Conservation (phyloP, 2,113 vertebrate species). For the Phalacrocorax brasilianus region DNA sequence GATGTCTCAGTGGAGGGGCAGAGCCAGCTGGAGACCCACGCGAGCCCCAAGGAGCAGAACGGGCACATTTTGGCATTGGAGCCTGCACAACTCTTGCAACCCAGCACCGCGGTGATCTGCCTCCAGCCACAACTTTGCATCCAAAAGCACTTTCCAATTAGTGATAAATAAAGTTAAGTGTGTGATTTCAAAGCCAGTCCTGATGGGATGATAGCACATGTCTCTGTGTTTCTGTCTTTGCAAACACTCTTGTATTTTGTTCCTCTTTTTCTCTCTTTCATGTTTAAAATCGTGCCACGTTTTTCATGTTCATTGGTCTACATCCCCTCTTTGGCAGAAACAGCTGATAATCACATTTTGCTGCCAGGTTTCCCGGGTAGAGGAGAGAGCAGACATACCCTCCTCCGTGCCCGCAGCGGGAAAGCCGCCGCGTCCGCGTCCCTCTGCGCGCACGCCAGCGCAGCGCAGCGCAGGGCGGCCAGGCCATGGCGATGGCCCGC, state of each 20-base stretch:
- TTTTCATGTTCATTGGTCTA: background rate
- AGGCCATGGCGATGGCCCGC: accelerated
- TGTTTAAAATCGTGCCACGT: background rate
- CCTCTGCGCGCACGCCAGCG: background rate
- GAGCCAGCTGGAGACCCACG: background rate
- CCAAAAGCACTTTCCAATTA: background rate
- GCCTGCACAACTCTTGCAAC: background rate
- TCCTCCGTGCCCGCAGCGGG: background rate
- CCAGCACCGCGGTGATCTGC: background rate
- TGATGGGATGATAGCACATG: background rate
- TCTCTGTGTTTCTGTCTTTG: background rate
- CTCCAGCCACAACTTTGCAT: background rate
- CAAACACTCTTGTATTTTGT: background rate
- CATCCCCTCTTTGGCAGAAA: background rate
- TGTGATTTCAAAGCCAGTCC: background rate
- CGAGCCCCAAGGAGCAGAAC: background rate
- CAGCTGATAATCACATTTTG: background rate
- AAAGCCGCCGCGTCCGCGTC: background rate
- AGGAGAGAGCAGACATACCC: background rate
- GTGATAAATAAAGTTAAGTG: background rate
- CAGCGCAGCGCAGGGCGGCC: accelerated
- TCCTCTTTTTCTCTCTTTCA: background rate
- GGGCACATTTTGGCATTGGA: background rate
- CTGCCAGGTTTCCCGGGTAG: background rate
- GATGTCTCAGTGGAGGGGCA: background rate